Base-by-base conservation (phyloP, 2,888 invertebrate genomes). In the Automeris io region DNA sequence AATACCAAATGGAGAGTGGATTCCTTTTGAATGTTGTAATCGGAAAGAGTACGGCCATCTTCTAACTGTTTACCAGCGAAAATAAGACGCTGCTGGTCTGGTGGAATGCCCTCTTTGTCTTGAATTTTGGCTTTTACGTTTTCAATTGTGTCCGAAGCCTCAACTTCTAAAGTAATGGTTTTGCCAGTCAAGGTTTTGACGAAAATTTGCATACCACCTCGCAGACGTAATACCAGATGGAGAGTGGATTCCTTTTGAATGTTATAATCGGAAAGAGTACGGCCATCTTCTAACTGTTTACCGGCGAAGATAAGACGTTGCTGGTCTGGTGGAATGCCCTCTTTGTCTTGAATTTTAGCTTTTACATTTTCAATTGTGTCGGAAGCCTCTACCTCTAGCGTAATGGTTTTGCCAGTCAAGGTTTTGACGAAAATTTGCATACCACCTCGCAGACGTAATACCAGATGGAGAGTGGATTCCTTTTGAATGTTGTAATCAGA, bases 121-220 rank as follows among this genome's bases (percentile, higher is more conserved):
- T 87, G 87, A 35, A 87, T 87, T 51, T 88, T 88, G 1, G 86
- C 82, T 52, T 90, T 90, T 0, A 90, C 89, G 60, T 90, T 90
- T 57, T 90, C 89, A 50, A 90, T 90, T 1, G 88, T 86, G 51
- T 90, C 89, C 2, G 88, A 88, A 1, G 89, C 81, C 54, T 90
- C 89, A 0, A 87, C 86, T 60, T 87, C 87, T 2, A 88, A 45
- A 1, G 88, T 87, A 51, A 88, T 88, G 22, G 89, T 89, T 57
- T 89, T 89, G 5, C 88, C 88, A 9, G 88, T 89, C 16, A 88
- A 54, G 1, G 88, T 88, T 54, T 88, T 88, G 4, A 88, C 87
- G 53, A 88, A 90, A 51, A 92, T 91, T 65, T 91, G 90, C 72
- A 92, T 91, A 51, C 91, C 91, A 54, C 91, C 91, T 42, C 91